A percentile compares a stretch with the other conserved stretches of the same genome.
phyloP scores from a whole-genome alignment of 23 tunicate genomes.

The Ascidia mentula region DNA sequence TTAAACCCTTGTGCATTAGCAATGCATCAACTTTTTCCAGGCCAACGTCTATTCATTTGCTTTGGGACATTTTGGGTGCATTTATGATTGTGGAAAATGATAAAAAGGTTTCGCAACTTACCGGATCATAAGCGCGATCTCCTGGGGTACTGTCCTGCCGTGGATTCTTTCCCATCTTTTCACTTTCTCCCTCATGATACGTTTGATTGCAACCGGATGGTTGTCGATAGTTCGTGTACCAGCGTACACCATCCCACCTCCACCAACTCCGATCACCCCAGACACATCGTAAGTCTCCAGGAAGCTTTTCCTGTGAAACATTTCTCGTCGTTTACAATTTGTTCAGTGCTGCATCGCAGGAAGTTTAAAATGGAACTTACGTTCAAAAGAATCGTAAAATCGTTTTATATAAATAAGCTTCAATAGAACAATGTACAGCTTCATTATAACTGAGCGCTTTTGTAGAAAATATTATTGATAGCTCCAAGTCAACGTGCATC shows the following conservation, averaged over 20 bases:
- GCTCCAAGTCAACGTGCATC: too few species aligned
- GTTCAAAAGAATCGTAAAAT: too few species aligned
- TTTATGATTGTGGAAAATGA: neutral
- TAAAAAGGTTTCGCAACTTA: slow-evolving; percentile 8
- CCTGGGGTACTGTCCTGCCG: slow-evolving; percentile 82
- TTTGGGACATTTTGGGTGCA: neutral
- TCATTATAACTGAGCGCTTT: too few species aligned
- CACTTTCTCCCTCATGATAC: slow-evolving; percentile 78
- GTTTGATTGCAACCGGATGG: slow-evolving; percentile 70
- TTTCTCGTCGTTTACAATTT: too few species aligned
- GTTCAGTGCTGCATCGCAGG: too few species aligned
- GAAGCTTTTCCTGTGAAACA: slow-evolving; percentile 67
- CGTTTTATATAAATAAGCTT: too few species aligned
- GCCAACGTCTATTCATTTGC: too few species aligned
- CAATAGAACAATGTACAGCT: too few species aligned
- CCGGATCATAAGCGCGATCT: slow-evolving; percentile 88
- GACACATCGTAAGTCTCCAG: slow-evolving; percentile 60
- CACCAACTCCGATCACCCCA: slow-evolving; percentile 83
- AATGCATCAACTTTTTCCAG: too few species aligned
- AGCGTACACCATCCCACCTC: slow-evolving; percentile 86
- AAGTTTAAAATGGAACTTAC: too few species aligned
- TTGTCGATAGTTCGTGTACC: slow-evolving; percentile 56
- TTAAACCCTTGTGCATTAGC: too few species aligned
- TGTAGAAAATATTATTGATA: too few species aligned
- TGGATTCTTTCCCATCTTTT: slow-evolving; percentile 86